These are phyloP conservation scores for Papilio gigon DNA, from an alignment of 2,888 invertebrate species.

Conservation along the genomic window DNA sequence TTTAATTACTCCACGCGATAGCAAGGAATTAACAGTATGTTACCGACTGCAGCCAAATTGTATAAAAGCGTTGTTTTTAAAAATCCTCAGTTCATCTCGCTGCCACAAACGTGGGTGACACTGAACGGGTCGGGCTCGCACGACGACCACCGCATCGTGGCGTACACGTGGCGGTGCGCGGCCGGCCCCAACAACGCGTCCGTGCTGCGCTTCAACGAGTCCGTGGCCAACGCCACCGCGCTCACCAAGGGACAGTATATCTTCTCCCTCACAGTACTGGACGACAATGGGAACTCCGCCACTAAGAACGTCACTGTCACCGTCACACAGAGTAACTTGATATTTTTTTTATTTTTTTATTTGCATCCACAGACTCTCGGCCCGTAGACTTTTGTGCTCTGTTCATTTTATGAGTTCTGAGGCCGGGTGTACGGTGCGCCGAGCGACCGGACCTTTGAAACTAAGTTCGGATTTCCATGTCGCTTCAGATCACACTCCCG, in stretches of 20 bases:
- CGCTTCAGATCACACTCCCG: too few relatives aligned
- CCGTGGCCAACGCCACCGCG: slow-evolving; percentile 89
- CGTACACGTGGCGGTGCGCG: slow-evolving; percentile 92
- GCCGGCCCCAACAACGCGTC: slow-evolving; percentile 85
- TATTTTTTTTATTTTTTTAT: too few relatives aligned
- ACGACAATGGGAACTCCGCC: slow-evolving; percentile 92
- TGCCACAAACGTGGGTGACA: slow-evolving; percentile 90
- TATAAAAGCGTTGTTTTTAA: too few relatives aligned
- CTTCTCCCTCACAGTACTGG: slow-evolving; percentile 90
- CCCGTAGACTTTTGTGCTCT: too few relatives aligned
- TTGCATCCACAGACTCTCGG: too few relatives aligned
- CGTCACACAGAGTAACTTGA: slow-evolving; percentile 91
- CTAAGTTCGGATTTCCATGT: too few relatives aligned
- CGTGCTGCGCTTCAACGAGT: slow-evolving; percentile 81
- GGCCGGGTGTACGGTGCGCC: too few relatives aligned
- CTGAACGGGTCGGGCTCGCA: slow-evolving; percentile 91
- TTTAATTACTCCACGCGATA: too few relatives aligned
- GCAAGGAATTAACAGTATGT: too few relatives aligned
- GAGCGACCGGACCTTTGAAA: too few relatives aligned
- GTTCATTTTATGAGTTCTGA: too few relatives aligned
- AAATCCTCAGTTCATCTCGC: slow-evolving; percentile 87
- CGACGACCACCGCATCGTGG: slow-evolving; percentile 92
- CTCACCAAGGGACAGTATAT: slow-evolving; percentile 92
- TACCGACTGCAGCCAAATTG: too few relatives aligned
- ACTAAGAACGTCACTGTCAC: slow-evolving; percentile 87